Evolutionary conservation across 2,797 vertebrate genomes (phyloP).

Genomic region (Sebastes diploproa): DNA sequence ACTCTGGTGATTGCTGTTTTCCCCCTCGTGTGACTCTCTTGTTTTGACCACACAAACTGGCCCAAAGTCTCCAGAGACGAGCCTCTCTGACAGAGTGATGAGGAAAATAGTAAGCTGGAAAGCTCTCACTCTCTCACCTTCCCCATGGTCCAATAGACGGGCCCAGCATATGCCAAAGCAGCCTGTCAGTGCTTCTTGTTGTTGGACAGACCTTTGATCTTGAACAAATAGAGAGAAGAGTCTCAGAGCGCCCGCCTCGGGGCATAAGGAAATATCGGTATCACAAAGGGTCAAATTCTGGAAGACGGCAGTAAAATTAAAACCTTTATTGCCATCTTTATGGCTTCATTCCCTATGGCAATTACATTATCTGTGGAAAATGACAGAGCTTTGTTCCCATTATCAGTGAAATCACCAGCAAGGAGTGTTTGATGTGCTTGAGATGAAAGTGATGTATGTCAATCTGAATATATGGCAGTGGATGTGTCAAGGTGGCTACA

Average conservation of each 20-base stretch:
- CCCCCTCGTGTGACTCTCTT: conserved; percentile 48
- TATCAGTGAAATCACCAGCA: conserved; percentile 61
- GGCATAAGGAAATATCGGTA: conserved; percentile 62
- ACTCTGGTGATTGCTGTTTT: conserved; percentile 49
- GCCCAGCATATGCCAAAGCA: conserved; percentile 47
- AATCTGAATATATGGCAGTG: conserved; percentile 32
- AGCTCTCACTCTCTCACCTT: conserved; percentile 63
- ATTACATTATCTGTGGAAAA: conserved; percentile 75
- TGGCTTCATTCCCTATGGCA: conserved; percentile 69
- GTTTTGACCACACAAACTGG: conserved; percentile 73
- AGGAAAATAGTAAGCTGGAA: conserved; percentile 64
- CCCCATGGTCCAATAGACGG: conserved; percentile 54
- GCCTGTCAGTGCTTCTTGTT: conserved; percentile 68
- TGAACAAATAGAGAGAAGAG: conserved; percentile 70
- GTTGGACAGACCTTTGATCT: conserved; percentile 76
- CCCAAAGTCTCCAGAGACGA: conserved; percentile 57
- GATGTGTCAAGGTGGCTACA: conserved; percentile 16
- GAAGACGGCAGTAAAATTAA: conserved; percentile 72
- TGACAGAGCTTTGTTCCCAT: conserved; percentile 69
- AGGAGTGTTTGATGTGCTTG: conserved; percentile 55
- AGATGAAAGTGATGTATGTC: conserved; percentile 64
- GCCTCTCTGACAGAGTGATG: conserved; percentile 62
- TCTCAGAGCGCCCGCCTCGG: conserved; percentile 60
- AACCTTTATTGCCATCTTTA: conserved; percentile 75
- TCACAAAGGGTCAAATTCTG: conserved; percentile 66